These are phyloP conservation scores for Galemys pyrenaicus DNA, from an alignment of 2,113 vertebrate genomes.

Conservation along the genomic window DNA sequence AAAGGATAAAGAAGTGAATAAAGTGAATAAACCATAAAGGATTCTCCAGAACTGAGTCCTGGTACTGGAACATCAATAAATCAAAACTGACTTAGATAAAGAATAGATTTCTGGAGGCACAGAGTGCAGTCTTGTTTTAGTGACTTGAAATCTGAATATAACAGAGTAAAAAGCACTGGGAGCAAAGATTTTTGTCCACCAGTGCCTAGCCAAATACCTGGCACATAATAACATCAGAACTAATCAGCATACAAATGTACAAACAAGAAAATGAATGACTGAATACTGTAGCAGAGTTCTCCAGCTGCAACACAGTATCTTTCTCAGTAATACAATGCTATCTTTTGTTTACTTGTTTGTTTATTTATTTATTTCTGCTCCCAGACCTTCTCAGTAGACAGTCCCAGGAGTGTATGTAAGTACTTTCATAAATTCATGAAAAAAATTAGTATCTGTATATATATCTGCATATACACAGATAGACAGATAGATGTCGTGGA, in stretches of 20 bases:
- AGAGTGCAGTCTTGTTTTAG: not conserved
- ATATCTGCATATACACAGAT: too few relatives aligned
- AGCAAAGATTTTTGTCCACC: not conserved
- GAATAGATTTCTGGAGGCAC: not conserved
- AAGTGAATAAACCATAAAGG: too few relatives aligned
- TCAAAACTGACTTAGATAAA: not conserved
- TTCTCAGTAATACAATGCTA: too few relatives aligned
- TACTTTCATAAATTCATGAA: too few relatives aligned
- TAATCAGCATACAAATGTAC: not conserved
- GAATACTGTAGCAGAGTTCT: not conserved
- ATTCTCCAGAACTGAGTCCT: not conserved
- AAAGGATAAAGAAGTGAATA: too few relatives aligned
- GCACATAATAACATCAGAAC: not conserved
- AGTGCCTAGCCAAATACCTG: not conserved
- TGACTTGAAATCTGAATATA: not conserved
- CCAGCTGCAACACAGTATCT: too few relatives aligned
- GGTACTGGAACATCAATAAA: not conserved
- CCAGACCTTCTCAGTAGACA: too few relatives aligned
- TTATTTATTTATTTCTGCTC: too few relatives aligned
- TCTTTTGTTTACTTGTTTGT: too few relatives aligned
- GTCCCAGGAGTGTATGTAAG: too few relatives aligned
- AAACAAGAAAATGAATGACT: not conserved
- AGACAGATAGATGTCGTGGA: too few relatives aligned
- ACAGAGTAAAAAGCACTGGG: not conserved
- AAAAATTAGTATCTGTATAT: too few relatives aligned